Evolutionary conservation across 2,888 invertebrate genomes (phyloP).

Genomic region (Holacanthella duospinosa): DNA sequence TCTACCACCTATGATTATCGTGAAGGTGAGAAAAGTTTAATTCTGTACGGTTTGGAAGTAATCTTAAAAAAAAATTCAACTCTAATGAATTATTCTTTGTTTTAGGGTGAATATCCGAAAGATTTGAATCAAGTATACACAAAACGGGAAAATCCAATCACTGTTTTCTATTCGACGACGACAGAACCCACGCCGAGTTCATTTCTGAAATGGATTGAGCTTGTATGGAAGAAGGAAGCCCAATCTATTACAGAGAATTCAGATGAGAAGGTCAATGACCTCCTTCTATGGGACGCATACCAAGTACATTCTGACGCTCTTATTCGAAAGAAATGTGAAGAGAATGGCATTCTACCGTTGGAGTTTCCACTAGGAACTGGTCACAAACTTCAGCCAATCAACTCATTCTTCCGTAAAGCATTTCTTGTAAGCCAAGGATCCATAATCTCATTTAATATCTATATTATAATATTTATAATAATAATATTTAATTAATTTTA

Average conservation of each 20-base stretch:
- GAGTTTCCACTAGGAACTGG: constrained; percentile 36
- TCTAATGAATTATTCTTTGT: too few species aligned
- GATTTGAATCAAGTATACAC: constrained; percentile 23
- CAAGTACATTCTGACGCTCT: constrained; percentile 25
- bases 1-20: constrained; percentile 38
- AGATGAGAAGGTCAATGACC: constrained; percentile 10
- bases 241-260: background rate
- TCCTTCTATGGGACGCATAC: constrained; percentile 35
- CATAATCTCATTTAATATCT: background rate
- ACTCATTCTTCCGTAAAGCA: constrained; percentile 18
- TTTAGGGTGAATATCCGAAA: constrained; percentile 20
- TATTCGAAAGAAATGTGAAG: constrained; percentile 12
- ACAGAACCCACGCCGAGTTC: constrained; percentile 22
- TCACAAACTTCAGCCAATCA: constrained; percentile 37
- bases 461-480: background rate
- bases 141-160: constrained; percentile 21
- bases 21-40: too few species aligned
- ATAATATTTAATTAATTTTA: constrained; percentile 5
- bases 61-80: too few species aligned
- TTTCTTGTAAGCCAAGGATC: constrained; percentile 27
- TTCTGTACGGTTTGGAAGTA: too few species aligned
- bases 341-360: constrained; percentile 7
- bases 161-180: constrained; percentile 24
- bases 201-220: constrained; percentile 29
- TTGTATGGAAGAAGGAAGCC: constrained; percentile 23